These are phyloP conservation scores for Sipha maydis DNA, from an alignment of 2,888 invertebrate genomes.

Conservation along the genomic window DNA sequence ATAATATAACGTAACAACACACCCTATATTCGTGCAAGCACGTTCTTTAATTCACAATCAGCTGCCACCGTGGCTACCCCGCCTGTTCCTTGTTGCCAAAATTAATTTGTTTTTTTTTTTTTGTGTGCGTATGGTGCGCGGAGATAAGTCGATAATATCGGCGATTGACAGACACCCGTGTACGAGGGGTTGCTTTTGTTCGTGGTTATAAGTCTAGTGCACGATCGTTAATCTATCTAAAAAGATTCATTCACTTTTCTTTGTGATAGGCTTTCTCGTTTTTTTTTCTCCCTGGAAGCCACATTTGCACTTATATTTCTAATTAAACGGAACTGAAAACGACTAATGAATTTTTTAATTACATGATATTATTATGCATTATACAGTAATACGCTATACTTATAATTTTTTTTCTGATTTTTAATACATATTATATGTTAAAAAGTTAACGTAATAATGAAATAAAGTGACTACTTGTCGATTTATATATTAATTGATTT, in stretches of 20 bases:
- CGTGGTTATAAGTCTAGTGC: slow-evolving; percentile 4
- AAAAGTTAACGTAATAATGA: neutral
- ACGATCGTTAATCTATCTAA: slow-evolving; percentile 44
- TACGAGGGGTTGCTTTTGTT: slow-evolving; percentile 34
- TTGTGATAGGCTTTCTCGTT: slow-evolving; percentile 7
- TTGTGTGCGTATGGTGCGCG: slow-evolving; percentile 2
- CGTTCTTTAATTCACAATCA: slow-evolving; percentile 61
- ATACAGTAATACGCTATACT: neutral
- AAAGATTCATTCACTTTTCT: slow-evolving; percentile 25
- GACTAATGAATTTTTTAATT: neutral
- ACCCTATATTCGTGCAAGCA: slow-evolving; percentile 18
- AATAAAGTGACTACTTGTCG: too few species aligned
- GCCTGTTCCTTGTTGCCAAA: slow-evolving; percentile 34
- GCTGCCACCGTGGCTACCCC: slow-evolving; percentile 4
- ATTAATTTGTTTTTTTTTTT: slow-evolving; percentile 61
- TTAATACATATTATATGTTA: neutral
- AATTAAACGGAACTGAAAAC: neutral
- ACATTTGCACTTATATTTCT: neutral
- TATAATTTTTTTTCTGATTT: neutral
- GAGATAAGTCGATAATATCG: slow-evolving; percentile 60
- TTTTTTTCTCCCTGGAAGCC: neutral
- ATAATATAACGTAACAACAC: slow-evolving; percentile 3
- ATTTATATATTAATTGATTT: too few species aligned
- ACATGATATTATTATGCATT: neutral
- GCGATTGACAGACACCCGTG: slow-evolving; percentile 41